Base-by-base conservation (phyloP, 2,113 vertebrate genomes). In the Brachyistius frenatus region DNA sequence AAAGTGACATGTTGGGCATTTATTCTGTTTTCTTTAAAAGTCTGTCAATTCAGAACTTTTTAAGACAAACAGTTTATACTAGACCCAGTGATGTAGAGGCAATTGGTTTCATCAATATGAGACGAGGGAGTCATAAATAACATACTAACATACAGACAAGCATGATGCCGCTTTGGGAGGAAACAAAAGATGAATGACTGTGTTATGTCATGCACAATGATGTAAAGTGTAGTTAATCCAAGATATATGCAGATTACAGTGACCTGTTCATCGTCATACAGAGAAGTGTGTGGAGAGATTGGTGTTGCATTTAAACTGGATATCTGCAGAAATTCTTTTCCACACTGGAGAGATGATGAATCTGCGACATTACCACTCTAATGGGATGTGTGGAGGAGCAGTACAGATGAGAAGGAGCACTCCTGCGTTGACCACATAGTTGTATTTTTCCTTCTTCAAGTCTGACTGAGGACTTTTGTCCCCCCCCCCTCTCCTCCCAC, bases 221-320 rank as follows among this genome's bases (percentile, higher is more conserved):
- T 79, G 60, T 30, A 60, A 73, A 35, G 44, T 7, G 5, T 10
- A 66, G 53, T 33, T 55, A 35, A 71, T 73, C 44, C 73, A 53
- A 4, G 33, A 41, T 7, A 60, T 8, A 47, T 47, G 53, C 5
- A 55, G 36, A 41, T 36, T 33, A n/a, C 49, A 62, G 30, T 11
- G 46, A 10, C 14, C 11, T 9, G 33, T 13, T 36, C 13, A 16
- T 23, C 71, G 14, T 56, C 0, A 7, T 9, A 33, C 3, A 23
- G 41, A 58, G 7, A 36, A 35, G 58, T 5, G 41, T 11, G 41
- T 4, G 39, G 9, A 49, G 39, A 54, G 3, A 0, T 8, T 14
- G 71, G 39, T 7, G 0, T 46, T 60, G 49, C 31, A 36, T 62
- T 68, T 23, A 23, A 23, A 23, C 23, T 23, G 23, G 23, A 23